Evolutionary conservation across 1,140 invertebrate species (phyloP), one percentile per base, ranked within the genome.

Genomic region (Zaprionus gabonicus): DNA sequence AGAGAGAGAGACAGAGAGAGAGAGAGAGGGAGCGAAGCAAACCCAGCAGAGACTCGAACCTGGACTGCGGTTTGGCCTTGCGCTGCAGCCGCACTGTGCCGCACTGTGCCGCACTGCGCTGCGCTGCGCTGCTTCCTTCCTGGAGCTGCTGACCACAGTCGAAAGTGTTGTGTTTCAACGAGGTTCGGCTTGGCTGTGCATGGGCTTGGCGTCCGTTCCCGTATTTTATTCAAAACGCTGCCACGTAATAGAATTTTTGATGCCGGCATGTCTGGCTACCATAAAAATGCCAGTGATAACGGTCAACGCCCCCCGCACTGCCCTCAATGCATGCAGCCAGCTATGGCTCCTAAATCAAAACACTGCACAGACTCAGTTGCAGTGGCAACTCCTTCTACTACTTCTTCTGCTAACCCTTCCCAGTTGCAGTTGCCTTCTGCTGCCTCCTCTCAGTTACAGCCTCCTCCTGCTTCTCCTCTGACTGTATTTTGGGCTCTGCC

Each of bases 151-250:
- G 70, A 87, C 84, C 84, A 67, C 85, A 90, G 85, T 71, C 75
- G 78, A 88, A 90, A 88, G 84, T 88, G 85, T 88, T 84, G 84
- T 87, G 84, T 87, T 87, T 87, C 84, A 87, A 74, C 70, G 64
- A 71, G 82, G 12, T 49, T 41, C 51, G 46, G 17, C 23, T 25
- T 51, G 46, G 46, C 46, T 51, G n/a, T 17, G n/a, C 41, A 9
- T 46, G 41, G 41, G 41, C 36, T 38, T 38, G 38, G 72, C 69
- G 71, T 87, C 65, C 65, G 80, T 80, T 77, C 77, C 78, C 80
- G 84, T 88, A 90, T 88, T 90, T 88, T 88, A 88, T 88, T 90
- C 81, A 88, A 90, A 90, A 90, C 81, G 81, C 81, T 90, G 85
- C 84, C 81, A 88, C 79, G 85, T 88, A 88, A 88, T 88, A 88